phyloP scores from a whole-genome alignment of 2,113 vertebrate genomes.

The Hippocampus zosterae region DNA sequence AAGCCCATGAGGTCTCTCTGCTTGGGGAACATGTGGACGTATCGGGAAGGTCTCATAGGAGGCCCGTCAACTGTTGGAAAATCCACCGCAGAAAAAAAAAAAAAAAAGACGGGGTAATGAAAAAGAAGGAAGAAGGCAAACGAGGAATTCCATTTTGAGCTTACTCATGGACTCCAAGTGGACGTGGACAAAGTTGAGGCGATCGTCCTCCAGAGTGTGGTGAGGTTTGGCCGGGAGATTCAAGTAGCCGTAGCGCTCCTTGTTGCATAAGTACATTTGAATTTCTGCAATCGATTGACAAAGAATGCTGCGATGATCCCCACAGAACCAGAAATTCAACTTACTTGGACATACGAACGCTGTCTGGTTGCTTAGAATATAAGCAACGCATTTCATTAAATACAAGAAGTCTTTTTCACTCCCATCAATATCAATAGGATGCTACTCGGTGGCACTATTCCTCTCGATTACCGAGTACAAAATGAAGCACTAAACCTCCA shows the following conservation, averaged over 20 bases:
- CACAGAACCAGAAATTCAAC: too few species aligned
- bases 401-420: too few species aligned
- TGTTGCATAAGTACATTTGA: constrained; percentile 84
- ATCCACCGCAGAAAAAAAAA: neutral
- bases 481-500: too few species aligned
- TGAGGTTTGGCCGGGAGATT: constrained; percentile 85
- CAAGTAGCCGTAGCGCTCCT: constrained; percentile 85
- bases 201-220: constrained; percentile 82
- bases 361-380: too few species aligned
- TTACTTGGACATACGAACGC: too few species aligned
- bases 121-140: neutral
- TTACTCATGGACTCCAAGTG: constrained; percentile 86
- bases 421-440: too few species aligned
- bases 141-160: constrained; percentile 15
- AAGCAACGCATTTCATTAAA: too few species aligned
- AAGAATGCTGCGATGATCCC: neutral
- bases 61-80: constrained; percentile 81
- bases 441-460: too few species aligned
- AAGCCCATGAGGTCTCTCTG: constrained; percentile 87
- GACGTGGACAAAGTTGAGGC: constrained; percentile 86
- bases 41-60: constrained; percentile 79
- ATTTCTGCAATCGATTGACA: constrained; percentile 65
- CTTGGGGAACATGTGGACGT: constrained; percentile 77
- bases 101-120: neutral
- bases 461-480: too few species aligned